Conservation (phyloP, 2,888 invertebrate species). For the Aphidoletes aphidimyza region DNA sequence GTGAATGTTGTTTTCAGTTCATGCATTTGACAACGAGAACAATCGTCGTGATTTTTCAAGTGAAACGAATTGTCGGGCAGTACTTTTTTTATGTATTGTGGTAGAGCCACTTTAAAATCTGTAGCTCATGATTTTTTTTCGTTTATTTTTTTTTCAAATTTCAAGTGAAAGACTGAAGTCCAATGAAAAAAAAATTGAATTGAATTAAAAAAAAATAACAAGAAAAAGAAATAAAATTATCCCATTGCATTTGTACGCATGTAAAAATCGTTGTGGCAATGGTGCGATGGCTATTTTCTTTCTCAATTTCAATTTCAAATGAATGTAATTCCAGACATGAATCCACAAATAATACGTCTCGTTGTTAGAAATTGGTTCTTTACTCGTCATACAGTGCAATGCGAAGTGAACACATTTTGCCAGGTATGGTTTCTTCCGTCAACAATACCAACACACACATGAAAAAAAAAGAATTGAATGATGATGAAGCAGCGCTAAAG, state of each 20-base stretch:
- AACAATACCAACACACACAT: not conserved
- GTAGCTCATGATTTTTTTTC: not conserved
- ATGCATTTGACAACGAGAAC: slow-evolving; percentile 33
- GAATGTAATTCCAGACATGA: slow-evolving; percentile 9
- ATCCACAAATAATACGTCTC: slow-evolving; percentile 41
- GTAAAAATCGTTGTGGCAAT: not conserved
- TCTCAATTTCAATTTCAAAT: slow-evolving; percentile 1
- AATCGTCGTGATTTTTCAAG: slow-evolving; percentile 47
- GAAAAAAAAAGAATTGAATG: not conserved
- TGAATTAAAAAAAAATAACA: not conserved
- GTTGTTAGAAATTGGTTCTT: not conserved
- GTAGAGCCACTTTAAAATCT: slow-evolving; percentile 21
- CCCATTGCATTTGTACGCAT: slow-evolving; percentile 40
- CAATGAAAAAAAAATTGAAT: not conserved
- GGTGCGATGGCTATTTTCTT: slow-evolving; percentile 11
- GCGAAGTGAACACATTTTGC: not conserved
- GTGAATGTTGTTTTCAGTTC: not conserved
- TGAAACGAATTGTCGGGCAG: slow-evolving; percentile 49
- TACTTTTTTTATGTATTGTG: not conserved
- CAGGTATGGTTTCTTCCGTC: slow-evolving; percentile 8
- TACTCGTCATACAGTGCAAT: not conserved
- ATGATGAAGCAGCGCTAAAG: slow-evolving; percentile 44
- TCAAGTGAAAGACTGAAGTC: not conserved
- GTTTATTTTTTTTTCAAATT: not conserved
- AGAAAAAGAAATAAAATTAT: slow-evolving; percentile 4